A percentile compares a stretch with the other conserved stretches of the same genome.
phyloP scores from a whole-genome alignment of 2,797 vertebrate species.

The Muscicapa striata region DNA sequence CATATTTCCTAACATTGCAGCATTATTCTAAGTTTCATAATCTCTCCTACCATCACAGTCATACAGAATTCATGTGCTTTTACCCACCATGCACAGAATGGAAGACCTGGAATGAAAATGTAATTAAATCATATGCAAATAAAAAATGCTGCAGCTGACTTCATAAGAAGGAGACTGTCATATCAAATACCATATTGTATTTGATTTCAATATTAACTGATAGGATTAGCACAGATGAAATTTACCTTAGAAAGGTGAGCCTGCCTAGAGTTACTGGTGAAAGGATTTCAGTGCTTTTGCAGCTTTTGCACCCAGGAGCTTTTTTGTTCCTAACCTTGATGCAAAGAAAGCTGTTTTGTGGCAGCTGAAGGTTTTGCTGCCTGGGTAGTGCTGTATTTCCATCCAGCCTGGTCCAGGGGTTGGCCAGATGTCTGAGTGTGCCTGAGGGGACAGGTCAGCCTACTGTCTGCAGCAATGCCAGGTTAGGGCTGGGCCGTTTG shows the following conservation, averaged over 20 bases:
- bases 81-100: constrained; percentile 15
- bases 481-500: neutral
- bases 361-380: neutral
- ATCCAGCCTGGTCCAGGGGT: neutral
- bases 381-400: neutral
- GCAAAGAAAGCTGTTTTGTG: neutral
- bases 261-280: constrained; percentile 36
- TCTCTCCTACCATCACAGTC: constrained; percentile 12
- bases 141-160: constrained; percentile 56
- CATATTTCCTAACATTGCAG: neutral
- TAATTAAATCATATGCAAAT: constrained; percentile 73
- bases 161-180: constrained; percentile 63
- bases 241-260: constrained; percentile 72
- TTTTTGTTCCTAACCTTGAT: neutral
- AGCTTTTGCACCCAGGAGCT: constrained; percentile 31
- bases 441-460: neutral
- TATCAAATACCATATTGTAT: constrained; percentile 65
- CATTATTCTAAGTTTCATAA: constrained; percentile 31
- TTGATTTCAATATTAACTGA: constrained; percentile 77
- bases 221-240: constrained; percentile 75
- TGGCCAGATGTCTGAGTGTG: neutral
- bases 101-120: constrained; percentile 52
- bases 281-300: constrained; percentile 27
- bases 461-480: neutral
- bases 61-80: constrained; percentile 44